Evolutionary conservation across 1,140 invertebrate genomes (phyloP), one percentile per base, ranked within the genome.

Genomic region (Tetramorium simillimum): DNA sequence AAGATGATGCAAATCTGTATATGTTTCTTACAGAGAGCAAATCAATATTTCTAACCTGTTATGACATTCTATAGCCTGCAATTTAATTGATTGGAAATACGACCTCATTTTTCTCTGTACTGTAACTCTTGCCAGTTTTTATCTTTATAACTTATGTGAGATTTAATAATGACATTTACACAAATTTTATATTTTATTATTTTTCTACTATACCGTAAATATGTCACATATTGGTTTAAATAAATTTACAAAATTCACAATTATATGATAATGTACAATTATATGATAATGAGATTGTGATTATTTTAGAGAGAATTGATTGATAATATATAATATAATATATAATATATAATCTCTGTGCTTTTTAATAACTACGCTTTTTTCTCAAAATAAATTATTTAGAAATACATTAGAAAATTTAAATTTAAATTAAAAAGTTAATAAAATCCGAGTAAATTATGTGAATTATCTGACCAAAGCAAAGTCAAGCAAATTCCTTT

Each of bases 401-500:
- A 28, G 28, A 28, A 28, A 28, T 28, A 28, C 28, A 28, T 16
- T 51, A 46, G 33, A 33, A 33, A 33, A 33, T 33, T 33, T 3
- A 33, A 14, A 28, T 43, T n/a, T 51, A 76, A 65, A 73, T 60
- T 81, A 37, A 14, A 63, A 6, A 28, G 49, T 2, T n/a, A 33
- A 51, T 69, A 49, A 67, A 76, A 5, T 16, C 16, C 58, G 3
- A 14, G 9, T 58, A 58, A 88, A 12, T 24, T 67, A 73, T 69
- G 12, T 33, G 90, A n/a, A 88, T 91, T 10, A 93, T 94, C 1
- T 92, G 92, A 2, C 92, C 92, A 63, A 88, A 92, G 62, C 88
- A 92, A 69, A 96, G 95, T 93, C 43, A 93, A 89, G 96, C 95
- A 94, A 96, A 96, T 89, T 91, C 87, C 82, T 89, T 82, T 86